These are phyloP conservation scores for Arctocebus calabarensis DNA, from an alignment of 2,797 vertebrate genomes.

Conservation along the genomic window DNA sequence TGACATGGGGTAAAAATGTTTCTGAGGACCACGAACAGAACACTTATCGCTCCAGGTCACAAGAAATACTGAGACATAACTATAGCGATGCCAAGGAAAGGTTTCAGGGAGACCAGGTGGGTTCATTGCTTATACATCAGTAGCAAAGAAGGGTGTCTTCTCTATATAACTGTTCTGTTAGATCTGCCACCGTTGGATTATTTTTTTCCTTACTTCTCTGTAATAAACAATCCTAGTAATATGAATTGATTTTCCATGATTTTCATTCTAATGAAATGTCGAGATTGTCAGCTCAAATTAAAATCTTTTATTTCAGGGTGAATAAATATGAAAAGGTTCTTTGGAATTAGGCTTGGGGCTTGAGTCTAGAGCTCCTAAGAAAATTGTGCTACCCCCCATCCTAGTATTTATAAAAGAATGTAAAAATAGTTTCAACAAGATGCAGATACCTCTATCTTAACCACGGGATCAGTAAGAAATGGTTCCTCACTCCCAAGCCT, in stretches of 20 bases:
- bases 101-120: background rate
- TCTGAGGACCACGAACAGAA: background rate
- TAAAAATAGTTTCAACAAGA: background rate
- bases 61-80: background rate
- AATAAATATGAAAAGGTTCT: slow-evolving; percentile 63
- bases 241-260: slow-evolving; percentile 61
- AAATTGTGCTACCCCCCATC: background rate
- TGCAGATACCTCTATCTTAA: background rate
- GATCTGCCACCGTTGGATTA: background rate
- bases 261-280: slow-evolving; percentile 68
- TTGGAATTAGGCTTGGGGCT: slow-evolving; percentile 49
- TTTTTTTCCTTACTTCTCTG: slow-evolving; percentile 28
- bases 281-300: slow-evolving; percentile 66
- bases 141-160: background rate
- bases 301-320: slow-evolving; percentile 66
- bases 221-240: slow-evolving; percentile 50
- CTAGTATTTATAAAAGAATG: background rate
- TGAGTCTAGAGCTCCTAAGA: background rate
- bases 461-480: background rate
- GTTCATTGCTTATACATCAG: background rate
- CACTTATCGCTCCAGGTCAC: background rate
- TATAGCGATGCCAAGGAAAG: background rate
- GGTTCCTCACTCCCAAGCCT: background rate
- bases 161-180: background rate
- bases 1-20: background rate